Conservation (phyloP, 2,113 vertebrate species). For the Pollachius pollachius region DNA sequence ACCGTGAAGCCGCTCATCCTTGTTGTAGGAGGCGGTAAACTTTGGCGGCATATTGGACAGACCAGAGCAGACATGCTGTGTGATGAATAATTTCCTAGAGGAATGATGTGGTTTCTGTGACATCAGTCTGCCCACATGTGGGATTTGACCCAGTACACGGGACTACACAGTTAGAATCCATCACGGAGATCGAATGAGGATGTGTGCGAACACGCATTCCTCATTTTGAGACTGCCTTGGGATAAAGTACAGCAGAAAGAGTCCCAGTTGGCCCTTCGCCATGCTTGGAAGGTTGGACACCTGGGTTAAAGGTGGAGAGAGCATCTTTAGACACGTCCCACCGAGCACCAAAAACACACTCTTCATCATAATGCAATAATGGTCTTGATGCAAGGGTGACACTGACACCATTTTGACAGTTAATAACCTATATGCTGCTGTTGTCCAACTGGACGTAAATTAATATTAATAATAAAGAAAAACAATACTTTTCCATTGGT, state of each 20-base stretch:
- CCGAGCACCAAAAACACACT: no score
- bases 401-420: no score
- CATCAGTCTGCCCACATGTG: slow-evolving; percentile 53
- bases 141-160: slow-evolving; percentile 31
- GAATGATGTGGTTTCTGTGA: slow-evolving; percentile 40
- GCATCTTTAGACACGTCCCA: slow-evolving; percentile 6
- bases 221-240: slow-evolving; percentile 7
- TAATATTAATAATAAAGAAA: no score
- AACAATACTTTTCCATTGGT: background rate
- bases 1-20: no score
- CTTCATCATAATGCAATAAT: no score
- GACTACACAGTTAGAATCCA: slow-evolving; percentile 40
- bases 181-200: slow-evolving; percentile 44
- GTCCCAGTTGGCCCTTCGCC: slow-evolving; percentile 6
- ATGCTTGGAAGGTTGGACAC: slow-evolving; percentile 17
- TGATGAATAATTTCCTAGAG: slow-evolving; percentile 6
- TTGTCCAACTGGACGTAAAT: no score
- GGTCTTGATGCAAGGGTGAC: no score
- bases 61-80: no score
- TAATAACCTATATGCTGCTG: no score
- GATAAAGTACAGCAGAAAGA: slow-evolving; percentile 19
- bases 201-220: slow-evolving; percentile 26
- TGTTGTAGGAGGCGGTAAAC: no score
- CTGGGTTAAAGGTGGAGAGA: slow-evolving; percentile 37
- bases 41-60: no score